Conservation (phyloP, 2,888 invertebrate species). For the Cartodere bifasciata region DNA sequence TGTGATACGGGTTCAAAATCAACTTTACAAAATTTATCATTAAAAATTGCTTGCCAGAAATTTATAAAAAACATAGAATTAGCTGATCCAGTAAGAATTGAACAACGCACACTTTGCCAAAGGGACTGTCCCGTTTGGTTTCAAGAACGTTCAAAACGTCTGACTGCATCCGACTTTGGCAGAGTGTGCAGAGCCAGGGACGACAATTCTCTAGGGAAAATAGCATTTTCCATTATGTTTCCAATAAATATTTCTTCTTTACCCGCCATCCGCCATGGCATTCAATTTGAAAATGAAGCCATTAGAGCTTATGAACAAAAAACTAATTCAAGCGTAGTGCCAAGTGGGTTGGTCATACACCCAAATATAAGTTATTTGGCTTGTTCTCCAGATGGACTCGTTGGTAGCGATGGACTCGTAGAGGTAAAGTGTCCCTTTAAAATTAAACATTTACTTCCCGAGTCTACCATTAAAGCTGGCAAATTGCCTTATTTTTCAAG, state of each 20-base stretch:
- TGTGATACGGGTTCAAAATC: too few species aligned
- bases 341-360: too few species aligned
- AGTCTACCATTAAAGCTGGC: not conserved
- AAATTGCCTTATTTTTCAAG: not conserved
- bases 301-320: not conserved
- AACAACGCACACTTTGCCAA: not conserved
- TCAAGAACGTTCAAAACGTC: not conserved
- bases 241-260: not conserved
- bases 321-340: not conserved
- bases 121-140: not conserved
- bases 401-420: not conserved
- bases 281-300: not conserved
- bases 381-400: not conserved
- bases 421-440: conserved; percentile 1
- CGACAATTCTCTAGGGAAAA: not conserved
- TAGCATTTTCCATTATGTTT: too few species aligned
- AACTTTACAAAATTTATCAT: too few species aligned
- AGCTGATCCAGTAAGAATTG: not conserved
- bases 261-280: not conserved
- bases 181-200: not conserved
- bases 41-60: too few species aligned
- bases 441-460: not conserved
- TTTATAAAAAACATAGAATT: conserved; percentile 1
- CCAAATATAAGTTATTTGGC: not conserved
- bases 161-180: conserved; percentile 1